These are phyloP conservation scores for Noctua fimbriata DNA, from an alignment of 2,888 invertebrate genomes.

Conservation along the genomic window DNA sequence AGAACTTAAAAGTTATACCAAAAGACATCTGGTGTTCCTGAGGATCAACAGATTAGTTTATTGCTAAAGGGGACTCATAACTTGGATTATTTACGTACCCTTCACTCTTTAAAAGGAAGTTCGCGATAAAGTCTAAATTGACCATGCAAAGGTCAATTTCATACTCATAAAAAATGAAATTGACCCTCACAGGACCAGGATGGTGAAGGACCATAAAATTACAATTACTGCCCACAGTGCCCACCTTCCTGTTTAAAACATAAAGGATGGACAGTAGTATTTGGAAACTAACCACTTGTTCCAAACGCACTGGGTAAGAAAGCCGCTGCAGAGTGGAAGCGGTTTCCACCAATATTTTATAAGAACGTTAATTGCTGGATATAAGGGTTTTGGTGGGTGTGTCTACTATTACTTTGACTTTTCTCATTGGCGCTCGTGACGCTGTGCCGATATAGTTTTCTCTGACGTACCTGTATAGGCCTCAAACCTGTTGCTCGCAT, in stretches of 20 bases:
- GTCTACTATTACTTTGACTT: background rate
- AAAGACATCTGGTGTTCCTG: background rate
- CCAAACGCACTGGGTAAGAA: background rate
- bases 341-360: background rate
- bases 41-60: background rate
- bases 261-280: conserved; percentile 36
- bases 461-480: background rate
- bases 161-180: conserved; percentile 33
- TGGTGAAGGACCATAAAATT: conserved; percentile 52
- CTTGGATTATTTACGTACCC: background rate
- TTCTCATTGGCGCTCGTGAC: background rate
- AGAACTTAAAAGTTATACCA: background rate
- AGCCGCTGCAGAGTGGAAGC: background rate
- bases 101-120: conserved; percentile 28
- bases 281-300: conserved; percentile 13
- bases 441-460: background rate
- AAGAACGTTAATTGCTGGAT: background rate
- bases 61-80: background rate
- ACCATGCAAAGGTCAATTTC: conserved; percentile 46
- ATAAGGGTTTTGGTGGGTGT: background rate
- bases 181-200: conserved; percentile 41
- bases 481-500: background rate
- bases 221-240: conserved; percentile 55
- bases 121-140: conserved; percentile 17
- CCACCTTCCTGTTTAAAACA: conserved; percentile 61